Base-by-base conservation (phyloP, 2,113 vertebrate species). In the Poicephalus meyeri region DNA sequence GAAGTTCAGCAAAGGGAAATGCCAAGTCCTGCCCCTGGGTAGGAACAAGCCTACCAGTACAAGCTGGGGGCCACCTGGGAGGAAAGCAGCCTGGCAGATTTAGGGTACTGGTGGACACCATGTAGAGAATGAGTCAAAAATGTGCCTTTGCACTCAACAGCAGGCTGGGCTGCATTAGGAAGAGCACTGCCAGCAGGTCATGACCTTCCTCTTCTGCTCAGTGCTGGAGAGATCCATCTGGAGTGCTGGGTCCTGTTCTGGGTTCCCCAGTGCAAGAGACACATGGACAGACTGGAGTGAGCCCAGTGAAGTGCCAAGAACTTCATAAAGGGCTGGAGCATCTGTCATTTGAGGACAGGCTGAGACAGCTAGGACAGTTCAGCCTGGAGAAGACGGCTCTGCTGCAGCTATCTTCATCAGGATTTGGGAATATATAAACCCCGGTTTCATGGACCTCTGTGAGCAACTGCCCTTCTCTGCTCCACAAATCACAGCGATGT, bases 401-500 rank as follows among this genome's bases (percentile, higher is more conserved):
- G 60, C 64, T 65, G 13, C 49, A 84, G 35, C 44, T 72, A 23
- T 35, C 25, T 55, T 50, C 24, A 50, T 52, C 26, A 52, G 71
- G 80, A 55, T 77, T 44, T 29, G 7, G 33, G 41, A 47, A 89
- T 80, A 44, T 33, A 70, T 15, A 73, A 79, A 63, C 50, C 52
- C 71, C 74, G 91, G 71, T 93, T 44, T 92, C 84, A 96, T 94
- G 96, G 95, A 96, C 97, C 96, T 98, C 95, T 85, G 77, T 71
- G 96, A 98, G 94, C 98, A 98, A 53, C 97, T 97, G 91, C 95
- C 97, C 78, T 97, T 98, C 49, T 95, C 96, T 39, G 96, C 95
- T 96, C 97, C 98, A 93, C 96, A 97, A 46, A 97, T 97, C 95
- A 84, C 95, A 81, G 98, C 98, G n/a, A 82, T 83, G 70, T 97